These are phyloP conservation scores for Eospalax fontanierii DNA, from an alignment of 2,797 vertebrate species.

Conservation along the genomic window DNA sequence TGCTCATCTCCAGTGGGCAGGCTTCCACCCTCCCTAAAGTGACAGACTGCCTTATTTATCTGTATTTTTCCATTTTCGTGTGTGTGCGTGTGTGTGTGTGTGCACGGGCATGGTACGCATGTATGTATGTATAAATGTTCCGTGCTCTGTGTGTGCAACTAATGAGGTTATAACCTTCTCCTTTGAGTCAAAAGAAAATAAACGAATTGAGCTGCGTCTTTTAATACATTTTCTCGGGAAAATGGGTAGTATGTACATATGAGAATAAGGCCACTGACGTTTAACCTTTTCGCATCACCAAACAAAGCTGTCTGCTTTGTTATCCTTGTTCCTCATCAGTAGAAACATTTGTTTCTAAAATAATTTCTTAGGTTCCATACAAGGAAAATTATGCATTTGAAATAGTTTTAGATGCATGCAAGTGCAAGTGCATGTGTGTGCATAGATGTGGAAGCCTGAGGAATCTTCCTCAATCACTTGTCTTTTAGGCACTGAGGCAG, in stretches of 20 bases:
- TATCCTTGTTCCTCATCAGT: slow-evolving; percentile 5
- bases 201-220: slow-evolving; percentile 27
- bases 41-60: neutral
- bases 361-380: slow-evolving; percentile 29
- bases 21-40: rapidly evolving
- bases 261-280: slow-evolving; percentile 25
- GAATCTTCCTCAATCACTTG: neutral
- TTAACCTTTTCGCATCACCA: slow-evolving; percentile 48
- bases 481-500: neutral
- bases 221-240: slow-evolving; percentile 13
- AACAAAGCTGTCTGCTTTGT: slow-evolving; percentile 25
- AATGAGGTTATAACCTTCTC: slow-evolving; percentile 37
- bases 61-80: neutral
- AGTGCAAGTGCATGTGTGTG: too few species aligned
- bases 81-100: neutral
- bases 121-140: too few species aligned
- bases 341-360: slow-evolving; percentile 64
- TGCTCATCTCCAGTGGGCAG: neutral
- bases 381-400: neutral
- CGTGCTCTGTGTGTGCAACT: too few species aligned
- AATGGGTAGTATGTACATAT: neutral
- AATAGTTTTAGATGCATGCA: too few species aligned
- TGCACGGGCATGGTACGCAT: neutral
- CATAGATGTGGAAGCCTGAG: neutral
- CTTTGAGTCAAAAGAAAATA: slow-evolving; percentile 60